Conservation (phyloP, 1,140 invertebrate genomes). For the Thereuonema tuberculata region DNA sequence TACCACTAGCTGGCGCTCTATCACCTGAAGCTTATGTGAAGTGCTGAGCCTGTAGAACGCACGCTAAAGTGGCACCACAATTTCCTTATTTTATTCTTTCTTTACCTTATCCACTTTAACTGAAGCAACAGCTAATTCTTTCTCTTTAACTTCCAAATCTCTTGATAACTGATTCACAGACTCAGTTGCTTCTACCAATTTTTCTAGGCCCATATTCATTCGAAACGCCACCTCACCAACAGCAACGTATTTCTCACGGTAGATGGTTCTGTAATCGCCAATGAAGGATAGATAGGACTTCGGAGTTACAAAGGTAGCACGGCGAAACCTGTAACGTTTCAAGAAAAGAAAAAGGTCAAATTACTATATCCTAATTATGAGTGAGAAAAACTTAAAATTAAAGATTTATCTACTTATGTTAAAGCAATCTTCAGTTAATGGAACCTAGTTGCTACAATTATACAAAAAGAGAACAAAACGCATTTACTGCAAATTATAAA, state of each 20-base stretch:
- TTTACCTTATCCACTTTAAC: conserved; percentile 63
- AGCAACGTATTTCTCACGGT: conserved; percentile 71
- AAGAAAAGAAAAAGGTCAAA: too few relatives aligned
- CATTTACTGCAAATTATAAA: too few relatives aligned
- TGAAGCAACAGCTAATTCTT: conserved; percentile 74
- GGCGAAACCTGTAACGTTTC: conserved; percentile 69
- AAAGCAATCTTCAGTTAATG: too few relatives aligned
- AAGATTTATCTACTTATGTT: too few relatives aligned
- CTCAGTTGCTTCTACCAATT: conserved; percentile 83
- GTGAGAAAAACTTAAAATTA: too few relatives aligned
- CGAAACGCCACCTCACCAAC: conserved; percentile 72
- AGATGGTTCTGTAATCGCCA: conserved; percentile 86
- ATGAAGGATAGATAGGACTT: conserved; percentile 97
- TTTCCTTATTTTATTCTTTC: background rate
- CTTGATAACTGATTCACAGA: conserved; percentile 80
- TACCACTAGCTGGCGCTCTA: too few relatives aligned
- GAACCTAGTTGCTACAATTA: too few relatives aligned
- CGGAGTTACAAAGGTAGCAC: conserved; percentile 89
- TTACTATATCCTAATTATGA: too few relatives aligned
- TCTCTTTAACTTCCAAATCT: conserved; percentile 85
- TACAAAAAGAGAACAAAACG: too few relatives aligned
- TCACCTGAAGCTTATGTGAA: too few relatives aligned
- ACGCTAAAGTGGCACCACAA: background rate
- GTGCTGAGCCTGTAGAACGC: too few relatives aligned
- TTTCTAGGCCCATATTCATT: conserved; percentile 88